Evolutionary conservation across 2,888 invertebrate genomes (phyloP).

Genomic region (Lacanobia wlatinum): DNA sequence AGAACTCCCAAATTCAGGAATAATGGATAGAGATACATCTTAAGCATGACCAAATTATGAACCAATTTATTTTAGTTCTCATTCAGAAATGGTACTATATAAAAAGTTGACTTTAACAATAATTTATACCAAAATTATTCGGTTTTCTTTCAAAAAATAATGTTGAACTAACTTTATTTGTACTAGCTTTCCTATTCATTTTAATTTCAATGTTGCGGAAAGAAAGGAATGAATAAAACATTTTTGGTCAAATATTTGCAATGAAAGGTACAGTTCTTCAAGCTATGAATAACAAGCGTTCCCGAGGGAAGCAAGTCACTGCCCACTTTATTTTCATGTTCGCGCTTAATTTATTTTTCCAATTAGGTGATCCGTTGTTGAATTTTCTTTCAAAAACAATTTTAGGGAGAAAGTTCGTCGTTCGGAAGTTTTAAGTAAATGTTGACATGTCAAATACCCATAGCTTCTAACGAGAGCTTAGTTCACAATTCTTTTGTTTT

Average conservation of each 20-base stretch:
- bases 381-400: slow-evolving; percentile 44
- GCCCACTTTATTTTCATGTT: slow-evolving; percentile 57
- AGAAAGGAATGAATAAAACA: slow-evolving; percentile 75
- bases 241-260: slow-evolving; percentile 72
- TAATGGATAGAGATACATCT: neutral
- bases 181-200: slow-evolving; percentile 66
- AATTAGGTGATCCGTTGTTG: slow-evolving; percentile 52
- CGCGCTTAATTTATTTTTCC: slow-evolving; percentile 61
- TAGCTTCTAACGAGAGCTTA: neutral
- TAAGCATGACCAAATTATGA: slow-evolving; percentile 23
- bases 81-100: slow-evolving; percentile 40
- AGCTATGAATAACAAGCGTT: slow-evolving; percentile 65
- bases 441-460: slow-evolving; percentile 8
- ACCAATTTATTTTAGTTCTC: slow-evolving; percentile 36
- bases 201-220: slow-evolving; percentile 69
- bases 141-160: slow-evolving; percentile 56
- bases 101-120: slow-evolving; percentile 46
- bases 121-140: slow-evolving; percentile 65
- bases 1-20: slow-evolving; percentile 2
- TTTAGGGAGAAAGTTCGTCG: neutral
- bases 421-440: slow-evolving; percentile 27
- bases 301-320: slow-evolving; percentile 49
- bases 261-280: slow-evolving; percentile 64
- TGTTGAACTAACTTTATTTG: slow-evolving; percentile 62
- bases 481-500: slow-evolving; percentile 22